These are phyloP conservation scores for Dascyllus trimaculatus DNA, from an alignment of 2,113 vertebrate genomes.

Conservation along the genomic window DNA sequence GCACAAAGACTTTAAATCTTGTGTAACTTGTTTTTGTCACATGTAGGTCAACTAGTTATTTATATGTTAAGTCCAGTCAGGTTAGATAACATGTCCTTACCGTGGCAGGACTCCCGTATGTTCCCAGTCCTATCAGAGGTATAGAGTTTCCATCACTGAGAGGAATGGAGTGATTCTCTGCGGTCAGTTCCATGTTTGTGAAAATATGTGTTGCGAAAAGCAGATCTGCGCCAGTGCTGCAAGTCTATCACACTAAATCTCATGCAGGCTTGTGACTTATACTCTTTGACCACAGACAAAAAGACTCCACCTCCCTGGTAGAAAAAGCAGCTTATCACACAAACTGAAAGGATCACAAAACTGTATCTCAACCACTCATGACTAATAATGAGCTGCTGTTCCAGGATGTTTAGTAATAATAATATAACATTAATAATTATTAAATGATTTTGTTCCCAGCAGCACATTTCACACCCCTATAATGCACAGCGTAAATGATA, in stretches of 20 bases:
- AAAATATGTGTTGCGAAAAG: not conserved
- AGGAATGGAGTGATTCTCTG: slow-evolving; percentile 82
- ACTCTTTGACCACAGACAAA: not conserved
- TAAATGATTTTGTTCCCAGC: no score
- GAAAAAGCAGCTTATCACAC: not conserved
- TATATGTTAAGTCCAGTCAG: no score
- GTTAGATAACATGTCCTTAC: slow-evolving; percentile 76
- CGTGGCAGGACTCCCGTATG: slow-evolving; percentile 82
- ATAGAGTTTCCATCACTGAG: slow-evolving; percentile 90
- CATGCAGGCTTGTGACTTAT: not conserved
- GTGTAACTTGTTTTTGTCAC: no score
- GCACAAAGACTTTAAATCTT: no score
- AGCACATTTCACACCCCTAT: no score
- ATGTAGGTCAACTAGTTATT: no score
- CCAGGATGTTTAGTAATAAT: no score
- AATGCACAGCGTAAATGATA: no score
- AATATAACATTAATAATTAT: no score
- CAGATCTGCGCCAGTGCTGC: not conserved
- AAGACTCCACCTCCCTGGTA: slow-evolving; percentile 48
- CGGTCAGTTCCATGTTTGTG: slow-evolving; percentile 80
- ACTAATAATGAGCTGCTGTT: no score
- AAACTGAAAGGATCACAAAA: not conserved
- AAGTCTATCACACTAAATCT: no score
- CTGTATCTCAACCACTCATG: not conserved
- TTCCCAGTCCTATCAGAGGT: slow-evolving; percentile 91